A percentile compares a stretch with the other conserved stretches of the same genome.
Conservation (phyloP, 2,797 vertebrate genomes). For the Chaetophractus vellerosus region DNA sequence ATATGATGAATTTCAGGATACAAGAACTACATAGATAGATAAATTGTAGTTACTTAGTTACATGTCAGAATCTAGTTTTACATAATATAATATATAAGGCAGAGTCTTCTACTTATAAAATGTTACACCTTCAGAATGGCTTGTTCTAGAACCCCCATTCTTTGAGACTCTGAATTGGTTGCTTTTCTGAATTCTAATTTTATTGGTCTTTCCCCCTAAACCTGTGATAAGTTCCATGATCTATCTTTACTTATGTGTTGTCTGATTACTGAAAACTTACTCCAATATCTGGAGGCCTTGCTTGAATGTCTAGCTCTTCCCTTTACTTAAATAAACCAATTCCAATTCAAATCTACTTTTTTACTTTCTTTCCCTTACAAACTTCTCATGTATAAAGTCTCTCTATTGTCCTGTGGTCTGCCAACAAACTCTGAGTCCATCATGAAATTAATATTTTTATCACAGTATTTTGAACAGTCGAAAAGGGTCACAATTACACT, state of each 20-base stretch:
- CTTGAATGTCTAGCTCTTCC: slow-evolving; percentile 16
- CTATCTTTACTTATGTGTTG: neutral
- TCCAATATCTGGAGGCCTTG: neutral
- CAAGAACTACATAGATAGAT: neutral
- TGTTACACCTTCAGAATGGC: neutral
- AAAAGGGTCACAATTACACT: neutral
- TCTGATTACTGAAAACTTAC: slow-evolving; percentile 3
- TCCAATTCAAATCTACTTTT: slow-evolving; percentile 21
- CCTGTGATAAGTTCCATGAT: neutral
- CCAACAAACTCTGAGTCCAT: slow-evolving; percentile 14
- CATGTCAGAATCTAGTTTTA: slow-evolving; percentile 37
- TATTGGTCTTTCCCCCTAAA: neutral
- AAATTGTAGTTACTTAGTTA: neutral
- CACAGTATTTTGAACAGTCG: slow-evolving; percentile 6
- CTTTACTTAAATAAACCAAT: slow-evolving; percentile 13
- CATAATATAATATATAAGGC: neutral
- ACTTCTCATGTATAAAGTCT: neutral
- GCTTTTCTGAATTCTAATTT: slow-evolving; percentile 25
- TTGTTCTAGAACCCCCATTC: slow-evolving; percentile 8
- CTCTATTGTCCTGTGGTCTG: neutral
- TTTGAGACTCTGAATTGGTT: neutral
- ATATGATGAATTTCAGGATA: neutral
- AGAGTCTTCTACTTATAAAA: neutral
- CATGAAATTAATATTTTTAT: slow-evolving; percentile 39
- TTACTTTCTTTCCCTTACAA: neutral